Evolutionary conservation across 2,797 vertebrate species (phyloP), one percentile per base, ranked within the genome.

Genomic region (Spinibarbus caldwelli): DNA sequence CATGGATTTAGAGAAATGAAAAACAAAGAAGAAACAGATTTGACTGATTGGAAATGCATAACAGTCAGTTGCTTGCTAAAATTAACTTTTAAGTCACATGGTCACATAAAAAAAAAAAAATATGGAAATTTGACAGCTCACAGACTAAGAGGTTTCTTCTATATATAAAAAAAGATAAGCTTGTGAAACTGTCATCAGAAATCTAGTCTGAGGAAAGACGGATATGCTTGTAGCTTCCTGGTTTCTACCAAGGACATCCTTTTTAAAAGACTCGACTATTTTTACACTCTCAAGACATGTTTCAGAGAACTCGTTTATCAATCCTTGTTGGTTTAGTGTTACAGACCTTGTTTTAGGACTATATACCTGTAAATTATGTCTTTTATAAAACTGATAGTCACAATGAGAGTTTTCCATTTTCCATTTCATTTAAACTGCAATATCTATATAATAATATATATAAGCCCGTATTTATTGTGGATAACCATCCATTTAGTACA

Each of bases 161-260:
- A 59, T 11, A 59, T 11, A n/a, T 54, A 77, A 41, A 54, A 34
- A 26, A 31, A 67, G 45, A 73, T 38, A 34, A 31, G 41, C 41
- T 57, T 64, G 29, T 43, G 43, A 54, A 78, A 59, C 43, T 70
- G 52, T 54, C 31, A 34, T 21, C 21, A 14, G 57, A 66, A 23
- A 73, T 45, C 21, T 66, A 14, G 54, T 77, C 57, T 81, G 11
- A 68, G 72, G 80, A 45, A 49, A 49, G 71, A 80, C 47, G 52
- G 83, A 80, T 83, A 66, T 81, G n/a, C 52, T n/a, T 23, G 5
- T 8, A 36, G 66, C 41, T 85, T 85, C 83, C 83, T 85, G 83
- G 73, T 80, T 85, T 85, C 66, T 36, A 47, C 34, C 41, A 64
- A 79, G 64, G 76, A 85, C 83, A 62, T 85, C 83, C 83, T 85